A percentile compares a stretch with the other conserved stretches of the same genome.
These are phyloP conservation scores for Dasyprocta punctata DNA, from an alignment of 2,113 vertebrate genomes.

Conservation along the genomic window DNA sequence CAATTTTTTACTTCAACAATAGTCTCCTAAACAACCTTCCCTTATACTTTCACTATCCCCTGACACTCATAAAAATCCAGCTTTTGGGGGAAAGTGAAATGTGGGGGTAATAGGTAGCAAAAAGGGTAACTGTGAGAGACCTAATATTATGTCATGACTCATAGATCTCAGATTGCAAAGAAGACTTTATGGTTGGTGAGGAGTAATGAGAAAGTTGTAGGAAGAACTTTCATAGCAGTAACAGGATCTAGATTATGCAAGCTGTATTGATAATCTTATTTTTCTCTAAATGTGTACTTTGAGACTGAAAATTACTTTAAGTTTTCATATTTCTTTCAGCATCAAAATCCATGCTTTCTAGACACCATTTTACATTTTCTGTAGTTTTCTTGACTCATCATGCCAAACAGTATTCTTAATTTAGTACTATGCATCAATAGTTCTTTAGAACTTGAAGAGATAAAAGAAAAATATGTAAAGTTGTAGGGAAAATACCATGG, in stretches of 20 bases:
- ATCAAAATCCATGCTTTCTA: neutral
- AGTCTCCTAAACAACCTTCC: neutral
- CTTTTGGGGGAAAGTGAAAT: neutral
- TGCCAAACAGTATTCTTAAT: neutral
- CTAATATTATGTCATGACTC: neutral
- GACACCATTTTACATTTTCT: neutral
- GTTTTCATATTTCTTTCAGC: neutral
- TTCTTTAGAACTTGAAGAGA: neutral
- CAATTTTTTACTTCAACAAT: neutral
- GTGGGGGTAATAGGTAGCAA: neutral
- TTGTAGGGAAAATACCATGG: neutral
- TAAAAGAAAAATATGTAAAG: neutral
- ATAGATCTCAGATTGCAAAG: neutral
- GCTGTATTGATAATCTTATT: neutral
- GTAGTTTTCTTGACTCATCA: neutral
- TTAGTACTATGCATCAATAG: neutral
- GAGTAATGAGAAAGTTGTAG: neutral
- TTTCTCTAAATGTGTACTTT: neutral
- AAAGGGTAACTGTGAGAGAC: neutral
- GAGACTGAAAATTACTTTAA: neutral
- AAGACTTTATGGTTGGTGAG: neutral
- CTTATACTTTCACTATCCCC: neutral
- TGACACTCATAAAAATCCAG: neutral
- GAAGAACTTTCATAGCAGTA: neutral
- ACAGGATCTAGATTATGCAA: neutral